These are phyloP conservation scores for Drosophila phalerata DNA, from an alignment of 2,888 invertebrate genomes.

Conservation along the genomic window DNA sequence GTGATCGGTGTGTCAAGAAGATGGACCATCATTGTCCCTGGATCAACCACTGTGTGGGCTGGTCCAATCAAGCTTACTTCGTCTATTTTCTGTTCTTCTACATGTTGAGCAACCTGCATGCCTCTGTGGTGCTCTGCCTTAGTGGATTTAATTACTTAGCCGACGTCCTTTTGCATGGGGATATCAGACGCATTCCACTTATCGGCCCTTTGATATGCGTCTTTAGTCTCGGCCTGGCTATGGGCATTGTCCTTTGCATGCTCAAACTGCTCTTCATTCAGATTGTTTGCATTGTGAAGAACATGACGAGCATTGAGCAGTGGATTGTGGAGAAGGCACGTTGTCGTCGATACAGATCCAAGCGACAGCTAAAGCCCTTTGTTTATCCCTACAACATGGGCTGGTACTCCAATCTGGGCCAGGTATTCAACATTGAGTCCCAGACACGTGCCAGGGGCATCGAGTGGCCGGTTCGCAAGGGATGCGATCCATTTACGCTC, in stretches of 20 bases:
- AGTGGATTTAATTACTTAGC: slow-evolving; percentile 90
- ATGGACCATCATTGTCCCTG: slow-evolving; percentile 99
- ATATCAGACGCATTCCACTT: slow-evolving; percentile 87
- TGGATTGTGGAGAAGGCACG: slow-evolving; percentile 97
- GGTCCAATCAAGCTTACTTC: slow-evolving; percentile 96
- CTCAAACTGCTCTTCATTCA: slow-evolving; percentile 95
- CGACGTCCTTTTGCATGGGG: slow-evolving; percentile 86
- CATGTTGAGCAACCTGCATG: slow-evolving; percentile 95
- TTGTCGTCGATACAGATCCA: slow-evolving; percentile 86
- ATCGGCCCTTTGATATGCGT: slow-evolving; percentile 90
- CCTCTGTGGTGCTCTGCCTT: slow-evolving; percentile 89
- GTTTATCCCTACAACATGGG: slow-evolving; percentile 95
- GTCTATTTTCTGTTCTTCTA: slow-evolving; percentile 94
- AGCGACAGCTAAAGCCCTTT: slow-evolving; percentile 86
- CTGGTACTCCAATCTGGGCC: slow-evolving; percentile 87
- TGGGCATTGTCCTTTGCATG: slow-evolving; percentile 96
- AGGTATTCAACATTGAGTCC: slow-evolving; percentile 89
- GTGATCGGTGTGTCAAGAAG: slow-evolving; percentile 95
- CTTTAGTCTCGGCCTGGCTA: slow-evolving; percentile 94
- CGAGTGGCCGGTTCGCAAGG: slow-evolving; percentile 92
- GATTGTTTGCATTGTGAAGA: slow-evolving; percentile 92
- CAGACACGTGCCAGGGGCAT: slow-evolving; percentile 88
- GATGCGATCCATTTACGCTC: slow-evolving; percentile 94
- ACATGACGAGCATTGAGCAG: slow-evolving; percentile 97
- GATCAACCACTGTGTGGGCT: slow-evolving; percentile 98